Base-by-base conservation (phyloP, 2,888 invertebrate genomes). In the Hemistola chrysoprasaria region DNA sequence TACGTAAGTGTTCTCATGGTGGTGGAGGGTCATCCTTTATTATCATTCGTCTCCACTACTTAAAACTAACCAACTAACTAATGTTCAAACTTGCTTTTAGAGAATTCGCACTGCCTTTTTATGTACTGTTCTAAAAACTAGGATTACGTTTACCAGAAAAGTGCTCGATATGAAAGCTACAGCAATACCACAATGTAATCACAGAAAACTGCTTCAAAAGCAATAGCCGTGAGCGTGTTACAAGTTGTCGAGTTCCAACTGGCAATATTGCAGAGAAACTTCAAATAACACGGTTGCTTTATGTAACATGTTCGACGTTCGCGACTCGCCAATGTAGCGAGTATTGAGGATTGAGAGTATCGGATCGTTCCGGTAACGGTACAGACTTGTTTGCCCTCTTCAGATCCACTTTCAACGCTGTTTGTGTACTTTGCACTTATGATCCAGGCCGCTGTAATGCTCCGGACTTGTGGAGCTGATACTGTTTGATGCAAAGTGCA, bases 391-490 rank as follows among this genome's bases (percentile, higher is more conserved):
- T 53, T 58, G 48, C 46, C 46, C 52, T 50, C 46, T 49, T 44
- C 35, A 44, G 40, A 52, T 52, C 49, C 49, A 53, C 46, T 53
- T 55, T 50, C 47, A 27, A 50, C 47, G 52, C 31, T 49, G 50
- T 52, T 51, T 50, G 53, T 53, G 43, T 53, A 52, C 50, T 39
- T 49, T 50, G 40, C 53, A 47, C 53, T 58, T 41, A 44, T 45
- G 22, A 32, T 27, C 39, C 32, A 29, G 40, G 38, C 31, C 46
- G 50, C 38, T 46, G 40, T 50, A 45, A 44, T 55, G 44, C 40
- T 47, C 40, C 36, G 33, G 33, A 46, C 16, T 16, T 16, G 16
- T 16, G 16, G 16, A 16, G 3, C 16, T 4, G 16, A 16, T 16
- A 16, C 16, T 47, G 46, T 32, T 45, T 45, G 16, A 16, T 16